Base-by-base conservation (phyloP, 1,140 invertebrate species). In the Camponotus pennsylvanicus region DNA sequence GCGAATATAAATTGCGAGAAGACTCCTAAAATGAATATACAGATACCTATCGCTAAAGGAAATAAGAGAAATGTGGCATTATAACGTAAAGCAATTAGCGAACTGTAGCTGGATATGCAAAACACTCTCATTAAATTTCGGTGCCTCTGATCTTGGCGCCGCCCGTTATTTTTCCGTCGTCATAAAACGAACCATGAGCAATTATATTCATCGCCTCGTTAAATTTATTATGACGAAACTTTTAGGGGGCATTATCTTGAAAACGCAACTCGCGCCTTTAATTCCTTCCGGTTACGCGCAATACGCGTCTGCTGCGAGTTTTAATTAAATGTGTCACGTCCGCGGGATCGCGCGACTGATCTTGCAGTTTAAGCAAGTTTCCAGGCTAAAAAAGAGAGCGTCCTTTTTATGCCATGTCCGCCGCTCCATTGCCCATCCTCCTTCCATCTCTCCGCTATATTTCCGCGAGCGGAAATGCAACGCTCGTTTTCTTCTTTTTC, bases 261-360 rank as follows among this genome's bases (percentile, higher is more conserved):
- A 77, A 78, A 64, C 59, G 27, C 40, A 11, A 11, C 6, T 7
- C 57, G 49, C 64, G 49, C 49, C 42, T 77, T 61, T 66, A 86
- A 75, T 86, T 77, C 40, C 42, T 86, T 77, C 40, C 42, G 69
- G 66, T 45, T 59, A 71, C 57, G 18, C 32, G 69, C 84, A 71
- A 88, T 88, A 77, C n/a, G 42, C 18, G 69, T 9, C 13, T 57
- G 63, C 67, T 77, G 32, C 32, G 83, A 57, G 70, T 70, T 89
- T 89, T 89, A 89, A 89, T 89, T 89, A 89, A 89, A 89, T 86
- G 70, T 59, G 70, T 75, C 57, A 86, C 49, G 61, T 67, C 45
- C 32, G 59, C 70, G 49, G 75, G 66, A 40, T 73, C 61, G 42
- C 5, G 66, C 77, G 55, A 71, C 77, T 49, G 84, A 88, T 86